Percentiles rank a stretch among this genome's conserved stretches.
These are phyloP conservation scores for Ianthella basta DNA, from an alignment of 37 sponge, comb jelly and placozoan genomes.

Conservation along the genomic window DNA sequence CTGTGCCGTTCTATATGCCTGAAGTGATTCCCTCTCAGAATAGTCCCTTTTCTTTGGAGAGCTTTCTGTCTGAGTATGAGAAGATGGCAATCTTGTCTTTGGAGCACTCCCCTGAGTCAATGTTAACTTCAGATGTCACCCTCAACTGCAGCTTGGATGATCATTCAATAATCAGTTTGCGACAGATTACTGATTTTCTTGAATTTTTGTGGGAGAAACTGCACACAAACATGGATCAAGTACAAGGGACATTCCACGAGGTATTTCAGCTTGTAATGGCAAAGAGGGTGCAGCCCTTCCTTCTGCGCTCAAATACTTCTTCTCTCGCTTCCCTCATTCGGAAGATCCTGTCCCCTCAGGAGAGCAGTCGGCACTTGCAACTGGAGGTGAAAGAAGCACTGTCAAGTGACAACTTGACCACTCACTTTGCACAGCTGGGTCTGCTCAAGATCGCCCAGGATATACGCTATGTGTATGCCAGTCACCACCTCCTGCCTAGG, in stretches of 20 bases:
- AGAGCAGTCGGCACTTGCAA: background rate
- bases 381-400: conserved; percentile 1
- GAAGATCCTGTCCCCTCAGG: background rate
- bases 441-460: conserved; percentile 10
- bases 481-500: background rate
- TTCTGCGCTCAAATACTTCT: conserved; percentile 47
- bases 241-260: background rate
- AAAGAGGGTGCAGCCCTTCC: conserved; percentile 40
- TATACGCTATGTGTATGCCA: background rate
- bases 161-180: background rate
- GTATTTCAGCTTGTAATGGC: background rate
- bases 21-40: background rate
- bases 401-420: background rate
- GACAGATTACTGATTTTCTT: conserved; percentile 3
- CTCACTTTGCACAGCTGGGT: background rate
- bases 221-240: background rate
- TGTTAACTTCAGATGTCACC: background rate
- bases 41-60: background rate
- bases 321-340: conserved; percentile 59
- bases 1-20: no score
- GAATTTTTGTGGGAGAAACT: background rate
- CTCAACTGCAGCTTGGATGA: background rate
- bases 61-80: background rate
- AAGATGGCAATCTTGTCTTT: background rate
- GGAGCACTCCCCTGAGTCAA: background rate